Conservation (phyloP, 2,113 vertebrate genomes). For the Dicerorhinus sumatrensis region DNA sequence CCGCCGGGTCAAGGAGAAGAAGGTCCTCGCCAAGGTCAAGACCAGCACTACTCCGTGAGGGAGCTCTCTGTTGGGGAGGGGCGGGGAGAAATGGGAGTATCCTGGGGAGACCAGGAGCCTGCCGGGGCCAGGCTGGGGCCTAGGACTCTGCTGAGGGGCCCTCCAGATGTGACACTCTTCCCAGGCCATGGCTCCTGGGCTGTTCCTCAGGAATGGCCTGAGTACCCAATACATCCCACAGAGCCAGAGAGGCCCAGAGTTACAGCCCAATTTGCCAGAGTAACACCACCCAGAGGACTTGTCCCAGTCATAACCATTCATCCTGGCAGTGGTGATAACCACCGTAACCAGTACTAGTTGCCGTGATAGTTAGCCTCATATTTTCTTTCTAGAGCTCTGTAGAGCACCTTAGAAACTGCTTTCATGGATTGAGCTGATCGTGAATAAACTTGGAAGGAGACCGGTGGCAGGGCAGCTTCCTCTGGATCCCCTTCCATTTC, state of each 20-base stretch:
- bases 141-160: slow-evolving; percentile 40
- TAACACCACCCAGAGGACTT: neutral
- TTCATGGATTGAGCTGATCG: slow-evolving; percentile 63
- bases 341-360: slow-evolving; percentile 40
- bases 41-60: slow-evolving; percentile 86
- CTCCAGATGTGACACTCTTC: neutral
- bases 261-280: neutral
- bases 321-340: neutral
- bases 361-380: slow-evolving; percentile 40
- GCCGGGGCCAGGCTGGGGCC: neutral
- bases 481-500: neutral
- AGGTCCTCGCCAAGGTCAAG: slow-evolving; percentile 95
- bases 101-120: neutral
- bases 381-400: slow-evolving; percentile 70
- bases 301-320: slow-evolving; percentile 14
- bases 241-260: neutral
- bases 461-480: slow-evolving; percentile 18
- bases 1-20: slow-evolving; percentile 96
- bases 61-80: neutral
- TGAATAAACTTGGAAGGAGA: slow-evolving; percentile 77
- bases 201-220: neutral
- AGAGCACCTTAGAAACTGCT: slow-evolving; percentile 56
- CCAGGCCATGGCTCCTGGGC: neutral
- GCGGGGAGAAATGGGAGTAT: neutral
- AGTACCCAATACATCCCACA: neutral